These are phyloP conservation scores for Drosophila lini DNA, from an alignment of 1,140 invertebrate species.

Conservation along the genomic window DNA sequence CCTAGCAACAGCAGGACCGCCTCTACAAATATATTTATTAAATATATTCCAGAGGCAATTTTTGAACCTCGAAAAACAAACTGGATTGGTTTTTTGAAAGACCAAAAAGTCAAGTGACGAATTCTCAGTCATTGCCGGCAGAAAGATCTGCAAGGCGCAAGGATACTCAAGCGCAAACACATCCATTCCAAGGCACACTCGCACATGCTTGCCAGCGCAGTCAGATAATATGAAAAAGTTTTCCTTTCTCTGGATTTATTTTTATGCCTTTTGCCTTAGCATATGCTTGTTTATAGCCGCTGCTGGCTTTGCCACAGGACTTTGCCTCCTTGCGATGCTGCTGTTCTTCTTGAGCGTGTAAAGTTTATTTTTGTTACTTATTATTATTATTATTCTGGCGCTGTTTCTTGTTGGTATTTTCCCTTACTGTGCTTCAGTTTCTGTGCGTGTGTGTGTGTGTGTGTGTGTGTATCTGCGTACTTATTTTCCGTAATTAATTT, in stretches of 20 bases:
- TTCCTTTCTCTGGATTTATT: constrained; percentile 60
- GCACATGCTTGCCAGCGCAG: constrained; percentile 20
- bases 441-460: constrained; percentile 6
- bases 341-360: constrained; percentile 57
- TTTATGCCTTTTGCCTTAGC: constrained; percentile 74
- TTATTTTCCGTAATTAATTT: constrained; percentile 76
- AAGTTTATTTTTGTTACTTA: constrained; percentile 81
- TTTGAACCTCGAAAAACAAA: no score
- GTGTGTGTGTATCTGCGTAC: constrained; percentile 24
- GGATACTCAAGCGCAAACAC: constrained; percentile 22
- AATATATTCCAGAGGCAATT: neutral
- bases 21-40: neutral
- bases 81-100: neutral
- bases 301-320: constrained; percentile 8
- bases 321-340: constrained; percentile 4
- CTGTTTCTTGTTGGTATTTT: constrained; percentile 45
- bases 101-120: constrained; percentile 16
- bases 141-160: constrained; percentile 1
- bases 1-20: no score
- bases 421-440: constrained; percentile 14
- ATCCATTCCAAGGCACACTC: constrained; percentile 25
- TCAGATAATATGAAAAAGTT: constrained; percentile 74
- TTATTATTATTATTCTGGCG: constrained; percentile 74
- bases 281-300: constrained; percentile 76
- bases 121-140: constrained; percentile 10